phyloP scores from a whole-genome alignment of 1,140 invertebrate genomes.

The Aphaenogaster rudis region DNA sequence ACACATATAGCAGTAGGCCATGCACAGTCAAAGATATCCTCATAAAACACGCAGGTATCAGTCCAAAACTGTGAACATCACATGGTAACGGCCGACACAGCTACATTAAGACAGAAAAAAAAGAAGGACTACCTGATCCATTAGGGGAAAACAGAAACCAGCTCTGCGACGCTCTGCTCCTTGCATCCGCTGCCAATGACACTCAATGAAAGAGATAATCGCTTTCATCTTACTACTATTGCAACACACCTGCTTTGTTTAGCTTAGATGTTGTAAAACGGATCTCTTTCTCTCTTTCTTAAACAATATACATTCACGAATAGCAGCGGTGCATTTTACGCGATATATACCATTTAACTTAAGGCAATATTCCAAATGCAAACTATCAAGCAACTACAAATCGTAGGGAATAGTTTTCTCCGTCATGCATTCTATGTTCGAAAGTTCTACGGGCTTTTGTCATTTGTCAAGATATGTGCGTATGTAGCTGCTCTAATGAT shows the following conservation, averaged over 20 bases:
- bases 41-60: constrained; percentile 59
- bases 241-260: constrained; percentile 70
- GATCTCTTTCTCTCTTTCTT: not conserved
- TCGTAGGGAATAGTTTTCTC: constrained; percentile 17
- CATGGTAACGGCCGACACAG: constrained; percentile 54
- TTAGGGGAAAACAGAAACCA: constrained; percentile 81
- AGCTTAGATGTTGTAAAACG: constrained; percentile 58
- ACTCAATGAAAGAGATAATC: constrained; percentile 77
- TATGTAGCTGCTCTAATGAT: constrained; percentile 15
- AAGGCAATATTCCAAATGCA: constrained; percentile 35
- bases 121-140: constrained; percentile 76
- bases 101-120: constrained; percentile 67
- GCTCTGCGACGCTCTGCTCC: constrained; percentile 78
- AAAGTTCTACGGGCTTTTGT: constrained; percentile 1
- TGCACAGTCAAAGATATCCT: constrained; percentile 64
- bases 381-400: constrained; percentile 50
- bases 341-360: constrained; percentile 31
- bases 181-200: constrained; percentile 73
- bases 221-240: constrained; percentile 76
- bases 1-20: constrained; percentile 48
- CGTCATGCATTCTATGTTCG: constrained; percentile 31
- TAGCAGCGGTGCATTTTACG: constrained; percentile 1
- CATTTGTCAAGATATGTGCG: constrained; percentile 2
- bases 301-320: constrained; percentile 7
- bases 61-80: constrained; percentile 71